These are phyloP conservation scores for Hetaerina americana DNA, from an alignment of 1,140 invertebrate species.

Conservation along the genomic window DNA sequence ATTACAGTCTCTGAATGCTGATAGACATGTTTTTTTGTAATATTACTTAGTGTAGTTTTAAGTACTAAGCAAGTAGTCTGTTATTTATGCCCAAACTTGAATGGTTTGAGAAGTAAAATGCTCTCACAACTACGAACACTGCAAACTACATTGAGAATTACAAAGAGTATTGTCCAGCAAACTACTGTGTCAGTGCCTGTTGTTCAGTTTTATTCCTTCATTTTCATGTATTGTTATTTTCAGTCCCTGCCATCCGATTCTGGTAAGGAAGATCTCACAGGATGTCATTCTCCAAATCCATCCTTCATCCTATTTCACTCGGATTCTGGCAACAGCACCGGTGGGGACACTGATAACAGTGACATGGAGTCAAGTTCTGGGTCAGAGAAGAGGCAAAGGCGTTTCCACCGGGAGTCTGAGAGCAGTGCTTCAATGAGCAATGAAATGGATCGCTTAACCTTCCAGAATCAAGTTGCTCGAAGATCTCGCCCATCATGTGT, in stretches of 20 bases:
- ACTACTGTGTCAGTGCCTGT: no score
- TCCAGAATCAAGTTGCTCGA: slow-evolving; percentile 18
- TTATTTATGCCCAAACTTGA: no score
- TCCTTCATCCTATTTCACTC: background rate
- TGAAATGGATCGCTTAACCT: slow-evolving; percentile 26
- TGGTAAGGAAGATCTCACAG: background rate
- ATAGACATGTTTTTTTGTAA: no score
- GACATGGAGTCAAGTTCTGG: background rate
- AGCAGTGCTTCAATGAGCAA: slow-evolving; percentile 14
- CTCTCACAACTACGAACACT: no score
- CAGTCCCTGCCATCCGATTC: background rate
- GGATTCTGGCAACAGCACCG: slow-evolving; percentile 5
- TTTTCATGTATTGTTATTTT: background rate
- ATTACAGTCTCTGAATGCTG: no score
- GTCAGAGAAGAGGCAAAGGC: background rate
- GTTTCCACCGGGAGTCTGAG: slow-evolving; percentile 1
- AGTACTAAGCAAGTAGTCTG: no score
- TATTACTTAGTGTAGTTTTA: no score
- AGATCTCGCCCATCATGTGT: slow-evolving; percentile 33
- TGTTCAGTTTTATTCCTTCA: background rate
- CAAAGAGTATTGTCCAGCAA: no score
- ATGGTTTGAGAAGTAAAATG: no score
- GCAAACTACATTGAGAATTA: no score
- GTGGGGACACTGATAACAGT: slow-evolving; percentile 2
- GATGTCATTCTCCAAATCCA: background rate